Base-by-base conservation (phyloP, 1,140 invertebrate species). In the Brachionus asplanchnoidis region DNA sequence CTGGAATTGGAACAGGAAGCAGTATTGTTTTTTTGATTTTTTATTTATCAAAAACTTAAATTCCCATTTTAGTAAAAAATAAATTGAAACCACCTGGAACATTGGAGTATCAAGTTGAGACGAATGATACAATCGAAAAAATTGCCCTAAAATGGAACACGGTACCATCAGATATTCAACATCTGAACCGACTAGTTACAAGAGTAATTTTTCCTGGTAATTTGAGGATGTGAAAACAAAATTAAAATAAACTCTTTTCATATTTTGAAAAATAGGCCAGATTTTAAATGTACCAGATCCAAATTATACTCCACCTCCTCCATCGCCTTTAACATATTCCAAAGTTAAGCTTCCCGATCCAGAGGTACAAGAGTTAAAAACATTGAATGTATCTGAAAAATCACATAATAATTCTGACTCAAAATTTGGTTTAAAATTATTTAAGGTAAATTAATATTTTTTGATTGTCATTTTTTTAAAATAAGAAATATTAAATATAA, bases 121-220 rank as follows among this genome's bases (percentile, higher is more conserved):
- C n/a, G 9, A 56, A 75, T 56, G 82, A 84, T 32, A 84, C 82
- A 84, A 73, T 84, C 1, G 82, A 84, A 36, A 70, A 68, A 60
- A 84, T 84, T 44, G 82, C 82, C 6, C n/a, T 73, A 44, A 68
- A 84, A 70, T 84, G 60, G 60, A 84, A 84, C 20, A 84, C 82
- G n/a, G 20, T 73, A 6, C 82, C 82, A 84, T 70, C 82, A 9
- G 66, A 70, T 11, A 84, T 84, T 70, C 42, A 53, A 23, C 65
- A 75, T 53, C 40, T 84, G 20, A 84, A 84, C n/a, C 65, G 82
- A 7, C 46, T 84, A 17, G 68, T 56, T 4, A 70, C 82, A 46
- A 44, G 82, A 44, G 53, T 65, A 40, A 42, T 82, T 36, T 82
- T 82, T 28, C 56, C 79, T 32, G 79, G 68, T 73, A 73, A 42